These are phyloP conservation scores for Nemurella pictetii DNA, from an alignment of 2,888 invertebrate species.

Conservation along the genomic window DNA sequence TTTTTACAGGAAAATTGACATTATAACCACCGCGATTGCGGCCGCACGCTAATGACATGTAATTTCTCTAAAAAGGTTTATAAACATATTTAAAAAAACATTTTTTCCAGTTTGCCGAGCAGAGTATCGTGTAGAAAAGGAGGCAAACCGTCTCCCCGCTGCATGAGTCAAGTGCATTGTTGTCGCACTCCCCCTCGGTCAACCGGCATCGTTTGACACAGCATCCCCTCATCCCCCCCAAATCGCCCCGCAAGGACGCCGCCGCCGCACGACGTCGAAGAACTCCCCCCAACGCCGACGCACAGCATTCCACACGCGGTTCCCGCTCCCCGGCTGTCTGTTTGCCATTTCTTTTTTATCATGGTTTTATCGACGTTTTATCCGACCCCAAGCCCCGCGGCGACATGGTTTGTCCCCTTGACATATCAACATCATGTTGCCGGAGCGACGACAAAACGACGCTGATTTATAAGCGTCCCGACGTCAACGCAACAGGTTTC, in stretches of 20 bases:
- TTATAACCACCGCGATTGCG: not conserved
- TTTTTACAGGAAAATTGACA: not conserved
- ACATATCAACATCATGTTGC: slow-evolving; percentile 9
- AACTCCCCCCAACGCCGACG: not conserved
- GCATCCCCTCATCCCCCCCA: not conserved
- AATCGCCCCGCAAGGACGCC: not conserved
- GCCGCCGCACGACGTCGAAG: not conserved
- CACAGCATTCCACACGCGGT: not conserved
- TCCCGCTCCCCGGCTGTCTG: not conserved
- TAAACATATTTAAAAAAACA: not conserved
- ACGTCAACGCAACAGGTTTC: not conserved
- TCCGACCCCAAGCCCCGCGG: not conserved
- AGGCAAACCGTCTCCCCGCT: not conserved
- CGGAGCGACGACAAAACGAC: slow-evolving; percentile 9
- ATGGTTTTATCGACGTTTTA: slow-evolving; percentile 16
- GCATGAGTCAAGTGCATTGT: not conserved
- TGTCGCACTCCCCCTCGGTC: slow-evolving; percentile 21
- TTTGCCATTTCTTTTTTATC: slow-evolving; percentile 26
- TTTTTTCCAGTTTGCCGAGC: not conserved
- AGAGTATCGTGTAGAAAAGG: not conserved
- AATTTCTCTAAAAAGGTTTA: not conserved
- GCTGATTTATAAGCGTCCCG: slow-evolving; percentile 12
- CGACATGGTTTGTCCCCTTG: not conserved
- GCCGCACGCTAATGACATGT: not conserved
- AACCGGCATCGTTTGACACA: slow-evolving; percentile 1